Conservation (phyloP, 2,888 invertebrate species). For the Spilarctia lutea region DNA sequence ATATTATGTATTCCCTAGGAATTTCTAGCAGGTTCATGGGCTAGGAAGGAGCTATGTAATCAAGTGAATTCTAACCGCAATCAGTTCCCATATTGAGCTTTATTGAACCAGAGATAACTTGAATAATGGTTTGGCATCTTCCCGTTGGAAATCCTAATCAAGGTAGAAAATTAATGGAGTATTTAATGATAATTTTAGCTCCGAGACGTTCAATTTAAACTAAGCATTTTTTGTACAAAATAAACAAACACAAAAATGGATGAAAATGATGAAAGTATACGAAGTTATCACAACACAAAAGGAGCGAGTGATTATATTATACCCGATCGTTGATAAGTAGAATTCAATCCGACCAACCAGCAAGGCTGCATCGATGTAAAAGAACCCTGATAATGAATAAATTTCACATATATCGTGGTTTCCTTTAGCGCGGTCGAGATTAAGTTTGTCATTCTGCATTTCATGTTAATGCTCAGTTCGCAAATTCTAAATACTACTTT, state of each 20-base stretch:
- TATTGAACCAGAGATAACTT: neutral
- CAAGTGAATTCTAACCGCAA: neutral
- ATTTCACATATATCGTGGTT: neutral
- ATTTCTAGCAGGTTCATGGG: neutral
- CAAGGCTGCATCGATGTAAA: neutral
- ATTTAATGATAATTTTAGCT: neutral
- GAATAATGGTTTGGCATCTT: neutral
- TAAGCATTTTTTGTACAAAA: neutral
- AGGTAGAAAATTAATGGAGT: neutral
- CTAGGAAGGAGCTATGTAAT: neutral
- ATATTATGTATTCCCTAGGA: conserved; percentile 9
- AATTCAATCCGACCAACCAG: neutral
- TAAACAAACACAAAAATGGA: neutral
- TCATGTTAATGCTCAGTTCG: neutral
- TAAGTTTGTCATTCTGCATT: neutral
- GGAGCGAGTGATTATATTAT: neutral
- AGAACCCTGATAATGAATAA: neutral
- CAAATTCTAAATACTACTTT: neutral
- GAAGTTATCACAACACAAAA: neutral
- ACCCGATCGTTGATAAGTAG: neutral
- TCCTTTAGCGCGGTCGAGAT: neutral
- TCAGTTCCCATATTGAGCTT: neutral
- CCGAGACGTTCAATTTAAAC: neutral
- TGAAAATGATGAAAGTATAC: neutral
- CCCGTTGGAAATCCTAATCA: neutral